Evolutionary conservation across 1,140 invertebrate species (phyloP).

Genomic region (Calliphora vicina): DNA sequence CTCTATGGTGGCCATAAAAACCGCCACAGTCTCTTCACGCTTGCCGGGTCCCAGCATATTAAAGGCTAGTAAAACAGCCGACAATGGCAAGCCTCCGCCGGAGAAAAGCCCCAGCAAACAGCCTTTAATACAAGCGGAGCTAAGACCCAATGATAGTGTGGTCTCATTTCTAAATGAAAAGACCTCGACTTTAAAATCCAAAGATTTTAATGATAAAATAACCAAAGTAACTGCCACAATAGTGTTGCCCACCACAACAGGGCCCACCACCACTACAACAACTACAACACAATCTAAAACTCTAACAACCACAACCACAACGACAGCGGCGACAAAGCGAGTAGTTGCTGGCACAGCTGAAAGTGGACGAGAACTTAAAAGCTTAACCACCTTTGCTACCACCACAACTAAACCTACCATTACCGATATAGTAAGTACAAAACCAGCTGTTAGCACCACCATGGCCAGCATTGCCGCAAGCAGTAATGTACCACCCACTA

Average conservation of each 20-base stretch:
- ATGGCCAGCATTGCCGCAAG: neutral
- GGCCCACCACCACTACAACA: conserved; percentile 21
- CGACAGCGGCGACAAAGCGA: conserved; percentile 46
- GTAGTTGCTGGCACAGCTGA: conserved; percentile 52
- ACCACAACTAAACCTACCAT: neutral
- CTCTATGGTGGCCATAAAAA: conserved; percentile 27
- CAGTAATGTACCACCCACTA: neutral
- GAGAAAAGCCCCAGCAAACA: conserved; percentile 53
- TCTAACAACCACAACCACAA: neutral
- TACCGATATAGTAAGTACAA: neutral
- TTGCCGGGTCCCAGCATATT: conserved; percentile 66
- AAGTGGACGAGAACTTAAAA: conserved; percentile 51
- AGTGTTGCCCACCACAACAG: conserved; percentile 33
- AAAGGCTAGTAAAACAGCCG: conserved; percentile 49
- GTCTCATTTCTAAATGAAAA: conserved; percentile 40
- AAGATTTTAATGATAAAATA: conserved; percentile 31
- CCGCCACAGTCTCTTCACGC: neutral
- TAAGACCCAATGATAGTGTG: conserved; percentile 41
- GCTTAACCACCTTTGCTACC: conserved; percentile 51
- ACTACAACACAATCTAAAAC: neutral
- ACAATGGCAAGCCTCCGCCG: conserved; percentile 20
- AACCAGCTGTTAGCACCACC: neutral
- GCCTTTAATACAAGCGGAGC: conserved; percentile 46
- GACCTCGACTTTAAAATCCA: neutral
- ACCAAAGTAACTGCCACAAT: conserved; percentile 41